Conservation (phyloP, 1,140 invertebrate genomes). For the Mercenaria mercenaria region DNA sequence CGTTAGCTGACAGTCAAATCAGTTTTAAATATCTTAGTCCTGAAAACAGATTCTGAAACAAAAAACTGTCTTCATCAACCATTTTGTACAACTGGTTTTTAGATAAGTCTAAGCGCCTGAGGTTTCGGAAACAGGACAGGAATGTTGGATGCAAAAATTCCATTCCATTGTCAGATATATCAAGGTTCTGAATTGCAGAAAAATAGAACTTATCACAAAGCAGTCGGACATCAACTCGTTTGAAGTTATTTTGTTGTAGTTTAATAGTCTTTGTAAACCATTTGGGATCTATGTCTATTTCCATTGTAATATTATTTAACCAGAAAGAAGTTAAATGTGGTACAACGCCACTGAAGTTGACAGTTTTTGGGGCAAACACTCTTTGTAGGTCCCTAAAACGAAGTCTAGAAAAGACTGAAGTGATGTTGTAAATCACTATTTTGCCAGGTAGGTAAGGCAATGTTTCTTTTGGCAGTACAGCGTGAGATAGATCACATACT, state of each 20-base stretch:
- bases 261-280: background rate
- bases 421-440: no score
- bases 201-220: background rate
- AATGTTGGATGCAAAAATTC: background rate
- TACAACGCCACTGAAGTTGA: background rate
- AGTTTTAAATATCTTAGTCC: background rate
- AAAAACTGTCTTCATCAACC: no score
- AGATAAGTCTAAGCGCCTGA: background rate
- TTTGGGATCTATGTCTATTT: background rate
- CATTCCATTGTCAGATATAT: slow-evolving; percentile 13
- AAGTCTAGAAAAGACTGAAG: no score
- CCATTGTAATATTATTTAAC: background rate
- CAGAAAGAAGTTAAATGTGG: background rate
- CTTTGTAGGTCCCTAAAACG: no score
- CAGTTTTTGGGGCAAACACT: background rate
- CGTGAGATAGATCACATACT: background rate
- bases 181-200: background rate
- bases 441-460: no score
- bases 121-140: background rate
- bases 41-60: background rate
- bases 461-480: background rate
- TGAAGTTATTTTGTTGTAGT: background rate
- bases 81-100: no score
- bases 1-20: background rate
- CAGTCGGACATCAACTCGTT: background rate